Percentiles rank a stretch among this genome's conserved stretches.
Evolutionary conservation across 2,888 invertebrate species (phyloP).

Genomic region (Vanessa cardui): DNA sequence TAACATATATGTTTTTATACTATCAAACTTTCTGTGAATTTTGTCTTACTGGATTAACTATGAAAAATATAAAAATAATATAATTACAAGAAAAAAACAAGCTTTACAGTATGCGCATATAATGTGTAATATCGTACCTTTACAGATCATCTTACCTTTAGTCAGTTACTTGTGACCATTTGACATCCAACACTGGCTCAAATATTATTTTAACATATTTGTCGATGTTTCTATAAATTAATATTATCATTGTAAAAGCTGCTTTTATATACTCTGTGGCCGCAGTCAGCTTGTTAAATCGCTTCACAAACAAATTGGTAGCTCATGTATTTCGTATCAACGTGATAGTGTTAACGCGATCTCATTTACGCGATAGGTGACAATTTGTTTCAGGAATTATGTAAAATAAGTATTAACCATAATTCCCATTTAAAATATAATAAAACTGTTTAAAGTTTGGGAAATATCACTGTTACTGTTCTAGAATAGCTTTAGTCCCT

Average conservation of each 20-base stretch:
- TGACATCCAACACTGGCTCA: no score
- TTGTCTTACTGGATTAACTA: no score
- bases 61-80: no score
- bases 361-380: slow-evolving; percentile 46
- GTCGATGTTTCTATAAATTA: background rate
- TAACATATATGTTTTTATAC: no score
- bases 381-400: slow-evolving; percentile 36
- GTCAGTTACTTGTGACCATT: no score
- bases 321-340: slow-evolving; percentile 46
- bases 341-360: slow-evolving; percentile 45
- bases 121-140: no score
- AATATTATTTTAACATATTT: no score
- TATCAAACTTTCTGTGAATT: no score
- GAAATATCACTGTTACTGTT: background rate
- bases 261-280: slow-evolving; percentile 33
- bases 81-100: no score
- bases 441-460: background rate
- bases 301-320: slow-evolving; percentile 48
- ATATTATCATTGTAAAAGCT: slow-evolving; percentile 3
- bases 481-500: no score
- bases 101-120: no score
- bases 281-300: slow-evolving; percentile 45
- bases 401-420: background rate
- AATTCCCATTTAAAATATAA: background rate
- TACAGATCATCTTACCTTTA: no score